phyloP scores from a whole-genome alignment of 2,113 vertebrate species.

The Rhynchomys soricoides region DNA sequence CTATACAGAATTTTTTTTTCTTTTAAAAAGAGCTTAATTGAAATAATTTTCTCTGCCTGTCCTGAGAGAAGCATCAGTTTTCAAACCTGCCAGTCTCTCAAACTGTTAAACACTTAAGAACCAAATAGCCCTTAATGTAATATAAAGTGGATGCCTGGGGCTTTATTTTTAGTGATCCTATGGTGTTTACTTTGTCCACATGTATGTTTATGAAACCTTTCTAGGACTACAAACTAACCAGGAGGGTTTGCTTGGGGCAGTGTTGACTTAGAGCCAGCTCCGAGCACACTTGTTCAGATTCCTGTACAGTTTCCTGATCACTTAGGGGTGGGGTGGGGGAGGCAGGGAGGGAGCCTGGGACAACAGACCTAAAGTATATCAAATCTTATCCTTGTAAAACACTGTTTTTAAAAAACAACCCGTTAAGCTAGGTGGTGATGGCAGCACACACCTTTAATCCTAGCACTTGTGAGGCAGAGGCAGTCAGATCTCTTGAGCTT shows the following conservation, averaged over 20 bases:
- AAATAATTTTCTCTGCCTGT: conserved; percentile 31
- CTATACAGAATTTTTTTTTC: too few species aligned
- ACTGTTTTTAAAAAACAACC: not conserved
- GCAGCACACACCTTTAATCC: not conserved
- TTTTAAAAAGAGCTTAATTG: too few species aligned
- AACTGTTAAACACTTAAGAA: conserved; percentile 38
- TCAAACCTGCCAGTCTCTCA: conserved; percentile 53
- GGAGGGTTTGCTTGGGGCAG: not conserved
- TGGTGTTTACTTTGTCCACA: not conserved
- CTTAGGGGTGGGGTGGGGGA: not conserved
- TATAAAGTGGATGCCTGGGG: not conserved
- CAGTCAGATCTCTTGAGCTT: not conserved
- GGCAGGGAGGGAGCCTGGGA: not conserved
- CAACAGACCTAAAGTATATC: not conserved
- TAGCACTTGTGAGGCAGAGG: not conserved
- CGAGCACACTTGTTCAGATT: not conserved
- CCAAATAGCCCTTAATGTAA: conserved; percentile 37
- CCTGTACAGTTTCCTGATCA: not conserved
- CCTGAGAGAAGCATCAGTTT: conserved; percentile 39
- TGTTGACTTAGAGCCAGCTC: not conserved
- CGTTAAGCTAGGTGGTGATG: not conserved
- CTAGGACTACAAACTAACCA: not conserved
- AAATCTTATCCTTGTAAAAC: not conserved
- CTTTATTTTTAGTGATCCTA: not conserved
- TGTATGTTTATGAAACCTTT: not conserved